Evolutionary conservation across 1,140 invertebrate genomes (phyloP).

Genomic region (Aradophagus sp.): DNA sequence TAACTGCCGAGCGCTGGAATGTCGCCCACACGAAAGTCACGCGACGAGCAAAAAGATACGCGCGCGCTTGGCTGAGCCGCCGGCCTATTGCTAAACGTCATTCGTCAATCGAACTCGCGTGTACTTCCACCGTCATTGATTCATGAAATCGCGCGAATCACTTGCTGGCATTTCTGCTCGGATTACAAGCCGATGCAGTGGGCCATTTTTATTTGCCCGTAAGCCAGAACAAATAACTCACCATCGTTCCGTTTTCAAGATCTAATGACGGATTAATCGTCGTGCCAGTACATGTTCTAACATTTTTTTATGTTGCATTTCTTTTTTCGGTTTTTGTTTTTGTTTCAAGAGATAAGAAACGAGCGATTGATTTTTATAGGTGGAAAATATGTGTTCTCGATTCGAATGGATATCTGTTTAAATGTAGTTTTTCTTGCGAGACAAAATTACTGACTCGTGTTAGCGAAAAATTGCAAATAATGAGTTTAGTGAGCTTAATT

Average conservation of each 20-base stretch:
- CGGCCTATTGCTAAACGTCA: conserved; percentile 26
- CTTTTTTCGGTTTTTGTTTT: too few relatives aligned
- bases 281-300: too few relatives aligned
- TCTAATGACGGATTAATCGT: too few relatives aligned
- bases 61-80: conserved; percentile 31
- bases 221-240: conserved; percentile 20
- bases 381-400: too few relatives aligned
- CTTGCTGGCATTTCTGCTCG: conserved; percentile 18
- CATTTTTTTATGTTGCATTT: too few relatives aligned
- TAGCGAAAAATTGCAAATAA: too few relatives aligned
- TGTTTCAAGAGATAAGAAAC: too few relatives aligned
- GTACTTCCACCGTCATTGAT: conserved; percentile 24
- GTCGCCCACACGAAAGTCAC: conserved; percentile 38
- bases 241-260: conserved; percentile 6
- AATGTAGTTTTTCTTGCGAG: too few relatives aligned
- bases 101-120: conserved; percentile 38
- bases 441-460: too few relatives aligned
- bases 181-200: conserved; percentile 20
- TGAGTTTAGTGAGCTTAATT: too few relatives aligned
- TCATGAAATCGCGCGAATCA: conserved; percentile 39
- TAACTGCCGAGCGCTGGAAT: conserved; percentile 38
- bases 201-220: conserved; percentile 8
- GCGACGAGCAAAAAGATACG: conserved; percentile 22
- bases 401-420: too few relatives aligned
- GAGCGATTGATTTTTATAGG: too few relatives aligned